Base-by-base conservation (phyloP, 2,113 vertebrate species). In the Corydoras maculifer region DNA sequence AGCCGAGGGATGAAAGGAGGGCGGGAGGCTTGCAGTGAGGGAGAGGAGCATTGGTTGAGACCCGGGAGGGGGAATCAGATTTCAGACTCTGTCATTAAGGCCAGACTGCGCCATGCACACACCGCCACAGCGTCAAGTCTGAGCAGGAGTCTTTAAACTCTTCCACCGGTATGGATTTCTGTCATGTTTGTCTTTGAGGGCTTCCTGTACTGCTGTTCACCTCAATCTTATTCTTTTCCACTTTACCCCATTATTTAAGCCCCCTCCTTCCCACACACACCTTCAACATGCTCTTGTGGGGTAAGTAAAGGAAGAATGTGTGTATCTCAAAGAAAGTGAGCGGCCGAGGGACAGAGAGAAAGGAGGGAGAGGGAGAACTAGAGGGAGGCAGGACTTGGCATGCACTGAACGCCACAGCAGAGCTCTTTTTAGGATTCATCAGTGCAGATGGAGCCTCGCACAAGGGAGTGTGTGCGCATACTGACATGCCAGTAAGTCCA, bases 1-100 rank as follows among this genome's bases (percentile, higher is more conserved):
- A 43, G 35, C 35, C 35, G 35, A 8, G 35, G 35, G 7, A 43
- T 43, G 35, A 43, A 43, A 43, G 35, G 59, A 72, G 48, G 31
- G 54, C 5, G 62, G 75, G 62, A 60, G 43, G 73, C 69, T 81
- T 83, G 55, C 5, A 10, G 80, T 65, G 77, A 74, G 69, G 54
- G 62, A 70, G 62, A 64, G 60, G 64, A 58, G 49, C 50, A 31
- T 54, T 72, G 68, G 76, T 68, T 60, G 63, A 55, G 32, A 65
- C 58, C 76, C 74, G 84, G 78, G 85, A 84, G 73, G 79, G 82
- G 73, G 79, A 82, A 86, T 91, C 81, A 31, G 84, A 88, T 90
- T 89, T 87, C 82, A 68, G 76, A 82, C 82, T 70, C 78, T 86
- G 84, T 89, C 89, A 82, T 90, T 89, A 87, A 88, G 75, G 64